Percentiles rank a stretch among this genome's conserved stretches.
These are phyloP conservation scores for Loriculus beryllinus DNA, from an alignment of 2,797 vertebrate genomes.

Conservation along the genomic window DNA sequence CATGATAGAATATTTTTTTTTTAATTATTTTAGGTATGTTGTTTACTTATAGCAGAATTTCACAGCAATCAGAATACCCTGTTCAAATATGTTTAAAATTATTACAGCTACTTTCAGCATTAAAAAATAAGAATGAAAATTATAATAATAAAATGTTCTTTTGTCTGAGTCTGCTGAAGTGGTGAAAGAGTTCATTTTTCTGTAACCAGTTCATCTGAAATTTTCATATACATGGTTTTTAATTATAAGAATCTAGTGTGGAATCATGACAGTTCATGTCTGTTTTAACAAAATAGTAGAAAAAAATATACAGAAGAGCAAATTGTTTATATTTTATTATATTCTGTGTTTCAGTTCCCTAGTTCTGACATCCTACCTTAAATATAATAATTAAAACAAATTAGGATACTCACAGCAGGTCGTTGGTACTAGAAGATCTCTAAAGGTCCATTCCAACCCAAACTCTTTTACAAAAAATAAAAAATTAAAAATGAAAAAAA, in stretches of 20 bases:
- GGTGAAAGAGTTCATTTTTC: neutral
- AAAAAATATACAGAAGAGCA: neutral
- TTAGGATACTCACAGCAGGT: accelerated
- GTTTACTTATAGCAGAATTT: neutral
- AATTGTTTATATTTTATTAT: neutral
- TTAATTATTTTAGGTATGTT: neutral
- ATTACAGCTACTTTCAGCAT: neutral
- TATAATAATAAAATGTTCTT: neutral
- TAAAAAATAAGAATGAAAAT: neutral
- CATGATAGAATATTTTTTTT: neutral
- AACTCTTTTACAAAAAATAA: neutral
- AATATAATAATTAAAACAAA: neutral
- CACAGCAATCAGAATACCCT: neutral
- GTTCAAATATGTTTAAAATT: neutral
- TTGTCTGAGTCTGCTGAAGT: neutral
- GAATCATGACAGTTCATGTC: neutral
- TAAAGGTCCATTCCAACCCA: neutral
- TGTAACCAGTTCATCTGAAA: neutral
- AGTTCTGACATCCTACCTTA: neutral
- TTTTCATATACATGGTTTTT: neutral
- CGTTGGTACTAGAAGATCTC: neutral
- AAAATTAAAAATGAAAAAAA: too few species aligned
- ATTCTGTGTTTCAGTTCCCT: neutral
- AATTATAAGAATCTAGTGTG: neutral
- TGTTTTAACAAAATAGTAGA: neutral